These are phyloP conservation scores for Tokudaia muenninki DNA, from an alignment of 2,797 vertebrate genomes.

Conservation along the genomic window DNA sequence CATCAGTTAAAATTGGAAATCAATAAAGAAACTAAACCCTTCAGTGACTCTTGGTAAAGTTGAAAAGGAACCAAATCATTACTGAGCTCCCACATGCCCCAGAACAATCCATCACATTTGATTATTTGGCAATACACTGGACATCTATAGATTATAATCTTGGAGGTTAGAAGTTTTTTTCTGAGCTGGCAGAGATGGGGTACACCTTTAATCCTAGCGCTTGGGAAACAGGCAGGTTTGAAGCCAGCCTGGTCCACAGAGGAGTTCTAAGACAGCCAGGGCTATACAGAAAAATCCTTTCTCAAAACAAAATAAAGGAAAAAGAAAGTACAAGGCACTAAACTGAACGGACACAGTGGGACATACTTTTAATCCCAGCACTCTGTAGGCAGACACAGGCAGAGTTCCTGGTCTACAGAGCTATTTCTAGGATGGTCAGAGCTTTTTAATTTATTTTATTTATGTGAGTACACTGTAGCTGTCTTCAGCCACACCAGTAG, in stretches of 20 bases:
- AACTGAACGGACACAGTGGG: neutral
- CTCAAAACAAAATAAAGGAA: neutral
- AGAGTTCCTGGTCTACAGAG: neutral
- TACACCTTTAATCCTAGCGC: neutral
- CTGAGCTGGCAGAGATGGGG: neutral
- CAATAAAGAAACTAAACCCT: neutral
- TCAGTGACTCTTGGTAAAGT: slow-evolving; percentile 19
- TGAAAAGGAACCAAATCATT: slow-evolving; percentile 2
- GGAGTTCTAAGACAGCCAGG: neutral
- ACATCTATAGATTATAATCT: slow-evolving; percentile 19
- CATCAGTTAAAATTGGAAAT: slow-evolving; percentile 2
- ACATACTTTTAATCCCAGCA: neutral
- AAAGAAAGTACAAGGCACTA: neutral
- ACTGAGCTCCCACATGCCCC: neutral
- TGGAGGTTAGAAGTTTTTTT: slow-evolving; percentile 1
- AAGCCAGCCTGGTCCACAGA: neutral
- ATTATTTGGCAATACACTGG: neutral
- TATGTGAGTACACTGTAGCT: no score
- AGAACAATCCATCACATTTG: neutral
- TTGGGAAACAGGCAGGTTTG: neutral
- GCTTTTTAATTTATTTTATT: no score
- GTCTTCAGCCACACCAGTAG: no score
- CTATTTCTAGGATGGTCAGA: neutral
- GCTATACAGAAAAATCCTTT: neutral
- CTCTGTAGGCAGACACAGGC: neutral